Base-by-base conservation (phyloP, 2,888 invertebrate species). In the Eupithecia exiguata region DNA sequence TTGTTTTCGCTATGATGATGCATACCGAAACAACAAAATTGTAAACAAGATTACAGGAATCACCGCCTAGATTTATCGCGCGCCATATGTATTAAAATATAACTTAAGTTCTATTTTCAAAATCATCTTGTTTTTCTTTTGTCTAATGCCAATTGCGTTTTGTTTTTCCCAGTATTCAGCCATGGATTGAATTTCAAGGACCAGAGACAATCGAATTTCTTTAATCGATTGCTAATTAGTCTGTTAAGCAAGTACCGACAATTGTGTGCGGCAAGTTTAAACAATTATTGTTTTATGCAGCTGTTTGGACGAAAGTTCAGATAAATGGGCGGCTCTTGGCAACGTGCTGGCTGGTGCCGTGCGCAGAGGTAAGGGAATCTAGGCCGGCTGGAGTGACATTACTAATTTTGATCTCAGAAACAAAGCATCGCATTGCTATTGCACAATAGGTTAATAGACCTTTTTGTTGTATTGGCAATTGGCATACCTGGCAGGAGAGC, bases 301-400 rank as follows among this genome's bases (percentile, higher is more conserved):
- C 75, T 77, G 75, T 74, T 75, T 75, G 70, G 70, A 46, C 43
- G 70, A 75, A 74, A 88, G 87, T 88, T 83, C 70, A 77, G 77
- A 78, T 78, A 74, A 77, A 78, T 74, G 76, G 30, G 36, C 70
- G 75, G 72, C 70, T 77, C 85, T 93, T 93, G 94, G 94, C 94
- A 93, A 84, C 92, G 88, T 68, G 71, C 80, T 84, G 80, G 79
- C 83, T 91, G 88, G 94, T 88, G 94, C 94, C 94, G 94, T 94
- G 94, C 89, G 94, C 94, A 94, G 87, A 91, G 89, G 89, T 89
- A 86, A 89, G 91, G 87, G 92, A 92, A 94, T 93, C 91, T 92
- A 91, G 93, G 92, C 87, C 94, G 92, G 82, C 94, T 94, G 94
- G 94, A 94, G 92, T 92, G 93, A 93, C 94, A 93, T 90, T 91